Evolutionary conservation across 2,888 invertebrate species (phyloP).

Genomic region (Trypoxylon attenuatum): DNA sequence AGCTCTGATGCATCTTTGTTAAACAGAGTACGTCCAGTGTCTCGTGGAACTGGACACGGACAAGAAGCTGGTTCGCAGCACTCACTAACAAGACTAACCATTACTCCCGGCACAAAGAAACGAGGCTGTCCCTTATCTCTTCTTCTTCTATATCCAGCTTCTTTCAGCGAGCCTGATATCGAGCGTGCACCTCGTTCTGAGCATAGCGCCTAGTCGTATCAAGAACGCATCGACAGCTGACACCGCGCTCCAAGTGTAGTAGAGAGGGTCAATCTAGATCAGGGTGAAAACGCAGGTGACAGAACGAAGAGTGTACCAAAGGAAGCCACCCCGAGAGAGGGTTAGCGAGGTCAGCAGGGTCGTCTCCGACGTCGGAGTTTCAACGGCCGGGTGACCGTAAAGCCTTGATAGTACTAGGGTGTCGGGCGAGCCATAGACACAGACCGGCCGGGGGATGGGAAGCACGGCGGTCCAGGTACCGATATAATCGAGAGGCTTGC

Average conservation of each 20-base stretch:
- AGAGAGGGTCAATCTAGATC: no score
- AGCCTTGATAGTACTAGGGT: conserved; percentile 41
- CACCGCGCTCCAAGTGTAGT: no score
- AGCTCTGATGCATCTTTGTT: conserved; percentile 51
- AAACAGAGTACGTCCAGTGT: conserved; percentile 22
- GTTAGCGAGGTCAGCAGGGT: no score
- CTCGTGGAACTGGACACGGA: background rate
- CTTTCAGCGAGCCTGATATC: no score
- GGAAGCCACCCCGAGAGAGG: no score
- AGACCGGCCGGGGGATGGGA: background rate
- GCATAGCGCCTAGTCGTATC: conserved; percentile 32
- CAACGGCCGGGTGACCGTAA: conserved; percentile 59
- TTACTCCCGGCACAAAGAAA: conserved; percentile 20
- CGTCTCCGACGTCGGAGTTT: conserved; percentile 46
- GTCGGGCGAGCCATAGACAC: background rate
- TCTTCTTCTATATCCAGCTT: no score
- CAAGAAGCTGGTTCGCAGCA: conserved; percentile 8
- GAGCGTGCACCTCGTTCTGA: no score
- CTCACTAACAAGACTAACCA: conserved; percentile 21
- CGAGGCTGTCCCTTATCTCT: no score
- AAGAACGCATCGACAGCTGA: conserved; percentile 54
- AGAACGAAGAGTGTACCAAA: no score
- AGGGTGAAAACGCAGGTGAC: no score
- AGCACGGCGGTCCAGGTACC: conserved; percentile 62
- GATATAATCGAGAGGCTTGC: conserved; percentile 66